These are phyloP conservation scores for Drosophila siamana DNA, from an alignment of 2,888 invertebrate species.

Conservation along the genomic window DNA sequence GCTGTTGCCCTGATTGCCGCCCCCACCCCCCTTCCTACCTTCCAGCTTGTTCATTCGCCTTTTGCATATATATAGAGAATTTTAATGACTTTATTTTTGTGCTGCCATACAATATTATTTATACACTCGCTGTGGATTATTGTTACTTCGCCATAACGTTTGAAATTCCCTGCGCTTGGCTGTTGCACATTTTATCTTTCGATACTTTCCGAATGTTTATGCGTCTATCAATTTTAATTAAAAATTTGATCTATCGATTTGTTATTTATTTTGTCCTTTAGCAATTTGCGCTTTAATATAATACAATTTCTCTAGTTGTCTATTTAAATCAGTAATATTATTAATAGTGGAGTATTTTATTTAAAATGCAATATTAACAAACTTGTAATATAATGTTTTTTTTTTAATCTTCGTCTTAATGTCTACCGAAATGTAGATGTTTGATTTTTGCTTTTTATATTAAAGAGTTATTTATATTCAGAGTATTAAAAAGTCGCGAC, in stretches of 20 bases:
- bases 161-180: not conserved
- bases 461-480: too few species aligned
- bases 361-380: too few species aligned
- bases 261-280: not conserved
- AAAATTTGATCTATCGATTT: not conserved
- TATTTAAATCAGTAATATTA: too few species aligned
- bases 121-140: constrained; percentile 47
- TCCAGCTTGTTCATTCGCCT: constrained; percentile 23
- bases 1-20: not conserved
- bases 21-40: constrained; percentile 16
- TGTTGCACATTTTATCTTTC: not conserved
- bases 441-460: too few species aligned
- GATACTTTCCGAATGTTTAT: too few species aligned
- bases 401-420: too few species aligned
- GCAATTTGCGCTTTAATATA: too few species aligned
- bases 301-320: too few species aligned
- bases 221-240: not conserved
- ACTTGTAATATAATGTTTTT: too few species aligned
- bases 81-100: constrained; percentile 80
- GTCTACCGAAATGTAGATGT: too few species aligned
- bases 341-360: too few species aligned
- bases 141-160: constrained; percentile 14
- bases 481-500: not conserved
- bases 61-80: constrained; percentile 53
- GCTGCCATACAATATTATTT: constrained; percentile 55